Percentiles rank a stretch among this genome's conserved stretches.
Evolutionary conservation across 2,888 invertebrate genomes (phyloP).

Genomic region (Rhagonycha fulva): DNA sequence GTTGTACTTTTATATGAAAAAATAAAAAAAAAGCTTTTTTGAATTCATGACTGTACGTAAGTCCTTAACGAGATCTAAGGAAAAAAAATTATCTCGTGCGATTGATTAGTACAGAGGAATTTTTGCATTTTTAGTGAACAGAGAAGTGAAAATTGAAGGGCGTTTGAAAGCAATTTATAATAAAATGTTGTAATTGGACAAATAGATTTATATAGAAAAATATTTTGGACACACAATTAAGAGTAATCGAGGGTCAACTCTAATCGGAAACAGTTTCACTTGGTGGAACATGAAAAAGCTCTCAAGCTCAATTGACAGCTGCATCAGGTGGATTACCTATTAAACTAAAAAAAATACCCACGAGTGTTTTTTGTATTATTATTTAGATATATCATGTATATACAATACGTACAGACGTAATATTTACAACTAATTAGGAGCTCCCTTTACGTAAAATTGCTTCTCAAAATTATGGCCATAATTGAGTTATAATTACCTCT

Average conservation of each 20-base stretch:
- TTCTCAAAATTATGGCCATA: constrained; percentile 22
- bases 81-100: background rate
- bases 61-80: background rate
- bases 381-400: constrained; percentile 15
- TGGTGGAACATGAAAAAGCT: constrained; percentile 19
- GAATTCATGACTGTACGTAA: no score
- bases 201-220: constrained; percentile 12
- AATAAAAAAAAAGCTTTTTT: no score
- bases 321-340: constrained; percentile 14
- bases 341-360: constrained; percentile 16
- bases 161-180: background rate
- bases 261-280: constrained; percentile 10
- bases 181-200: background rate
- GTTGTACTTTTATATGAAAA: no score
- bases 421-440: constrained; percentile 18
- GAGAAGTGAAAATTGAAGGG: background rate
- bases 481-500: constrained; percentile 27
- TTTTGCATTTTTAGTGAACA: background rate
- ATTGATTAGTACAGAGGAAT: background rate
- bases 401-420: constrained; percentile 18
- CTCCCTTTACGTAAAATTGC: constrained; percentile 9
- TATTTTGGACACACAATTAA: constrained; percentile 14
- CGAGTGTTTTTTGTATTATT: background rate
- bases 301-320: constrained; percentile 18
- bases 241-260: constrained; percentile 11